Base-by-base conservation (phyloP, 64 coral and sea anemone species). In the Anthopleura sola region DNA sequence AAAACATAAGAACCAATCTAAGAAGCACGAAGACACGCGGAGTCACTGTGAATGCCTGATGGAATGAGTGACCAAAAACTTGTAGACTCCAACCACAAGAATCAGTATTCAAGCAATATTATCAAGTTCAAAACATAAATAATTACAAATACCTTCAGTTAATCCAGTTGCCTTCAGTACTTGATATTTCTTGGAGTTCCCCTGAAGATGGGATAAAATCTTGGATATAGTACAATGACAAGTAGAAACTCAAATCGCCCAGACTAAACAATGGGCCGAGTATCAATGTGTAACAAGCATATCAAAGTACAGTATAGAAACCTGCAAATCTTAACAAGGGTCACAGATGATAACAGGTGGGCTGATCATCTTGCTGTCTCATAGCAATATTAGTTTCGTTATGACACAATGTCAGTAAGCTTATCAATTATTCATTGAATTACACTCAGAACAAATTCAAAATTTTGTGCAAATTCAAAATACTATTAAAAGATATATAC, bases 331-430 rank as follows among this genome's bases (percentile, higher is more conserved):
- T 48, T 46, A 5, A 23, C 19, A 47, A 46, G 76, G 76, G 37
- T 79, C 76, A 79, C 37, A 24, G 76, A 28, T 48, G 18, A 79
- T 24, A 47, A 79, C 76, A 23, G 76, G 76, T 79, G 38, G 76
- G 7, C 12, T 53, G 7, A 53, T 53, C 50, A 53, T 0, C 13
- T 53, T 53, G 50, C 7, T 53, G 50, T 53, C 2, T 17, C 50
- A 53, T 53, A 53, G n/a, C n/a, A n/a, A n/a, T n/a, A n/a, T 58
- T 68, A 13, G 62, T 71, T 71, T 69, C 28, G 34, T 71, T 0
- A 15, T 17, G 66, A n/a, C 23, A 62, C 58, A 62, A 26, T 62
- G 50, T 62, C 58, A 16, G 66, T 36, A 11, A 71, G 0, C 21
- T 71, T 11, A 71, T 71, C 11, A 71, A 71, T 71, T 71, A 71